Evolutionary conservation across 1,140 invertebrate genomes (phyloP).

Genomic region (Oedothorax gibbosus): DNA sequence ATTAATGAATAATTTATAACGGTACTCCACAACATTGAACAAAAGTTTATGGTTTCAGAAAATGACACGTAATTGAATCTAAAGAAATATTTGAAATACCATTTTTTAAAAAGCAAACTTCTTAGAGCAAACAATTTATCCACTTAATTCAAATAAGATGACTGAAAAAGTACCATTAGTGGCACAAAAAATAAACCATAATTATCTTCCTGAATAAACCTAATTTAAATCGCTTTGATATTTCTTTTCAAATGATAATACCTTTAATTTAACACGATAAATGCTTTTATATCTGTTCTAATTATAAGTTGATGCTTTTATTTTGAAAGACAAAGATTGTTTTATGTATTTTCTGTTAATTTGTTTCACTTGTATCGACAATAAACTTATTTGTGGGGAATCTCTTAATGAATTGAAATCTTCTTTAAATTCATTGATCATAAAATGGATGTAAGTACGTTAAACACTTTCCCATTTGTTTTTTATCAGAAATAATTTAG

Average conservation of each 20-base stretch:
- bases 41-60: background rate
- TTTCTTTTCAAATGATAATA: conserved; percentile 22
- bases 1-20: too few species aligned
- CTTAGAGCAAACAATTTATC: conserved; percentile 19
- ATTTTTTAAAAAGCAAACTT: conserved; percentile 9
- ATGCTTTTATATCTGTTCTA: conserved; percentile 37
- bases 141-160: conserved; percentile 21
- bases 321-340: background rate
- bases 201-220: conserved; percentile 44
- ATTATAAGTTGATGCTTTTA: conserved; percentile 28
- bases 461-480: too few species aligned
- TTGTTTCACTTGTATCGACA: too few species aligned
- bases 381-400: too few species aligned
- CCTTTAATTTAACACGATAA: conserved; percentile 41
- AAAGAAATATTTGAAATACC: conserved; percentile 23
- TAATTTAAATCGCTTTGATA: conserved; percentile 28
- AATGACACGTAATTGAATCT: conserved; percentile 32
- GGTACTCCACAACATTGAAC: too few species aligned
- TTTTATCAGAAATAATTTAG: too few species aligned
- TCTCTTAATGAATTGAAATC: too few species aligned
- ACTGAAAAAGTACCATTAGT: background rate
- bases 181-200: conserved; percentile 27
- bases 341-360: too few species aligned
- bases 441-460: too few species aligned
- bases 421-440: too few species aligned